Base-by-base conservation (phyloP, 2,113 vertebrate species). In the Oryzias javanicus region DNA sequence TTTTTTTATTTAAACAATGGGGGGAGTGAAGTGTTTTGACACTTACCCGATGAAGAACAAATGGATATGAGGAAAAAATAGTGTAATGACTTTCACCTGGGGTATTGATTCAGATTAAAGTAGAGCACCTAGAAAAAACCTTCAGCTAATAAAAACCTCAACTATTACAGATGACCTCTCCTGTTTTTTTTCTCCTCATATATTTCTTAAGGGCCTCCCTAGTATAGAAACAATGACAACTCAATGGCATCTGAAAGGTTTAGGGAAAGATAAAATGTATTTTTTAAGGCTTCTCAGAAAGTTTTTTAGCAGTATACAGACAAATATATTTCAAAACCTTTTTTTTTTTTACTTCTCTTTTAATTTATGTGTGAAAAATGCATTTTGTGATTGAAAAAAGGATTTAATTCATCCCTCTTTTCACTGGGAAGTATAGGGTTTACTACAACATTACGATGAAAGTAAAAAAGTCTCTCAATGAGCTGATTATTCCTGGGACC, bases 51-150 rank as follows among this genome's bases (percentile, higher is more conserved):
- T 45, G 40, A 65, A 59, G 70, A 60, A 67, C 48, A 76, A 83
- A 80, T 58, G 79, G 70, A 82, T 80, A 46, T 79, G 65, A 72
- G 74, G 19, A 49, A 71, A 48, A 61, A 53, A 63, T 65, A 65
- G 61, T 59, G 71, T 78, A 80, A 85, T 87, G 76, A 74, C 73
- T 74, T 81, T 70, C 72, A 63, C 77, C 72, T 29, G 62, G 68
- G 76, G 79, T 86, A 86, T 86, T 88, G 86, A 87, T 89, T 67
- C 62, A 75, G 81, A 83, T 86, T 86, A 85, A 81, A 85, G 71
- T 81, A 78, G 72, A 74, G 70, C 72, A 54, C 55, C 60, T 81
- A 57, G 80, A 81, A 67, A n/a, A 74, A 82, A 85, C 63, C 71
- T 74, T 74, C 74, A 78, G 83, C 76, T 79, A 72, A 81, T 85